Base-by-base conservation (phyloP, 2,797 vertebrate species). In the Urophycis tenuis region DNA sequence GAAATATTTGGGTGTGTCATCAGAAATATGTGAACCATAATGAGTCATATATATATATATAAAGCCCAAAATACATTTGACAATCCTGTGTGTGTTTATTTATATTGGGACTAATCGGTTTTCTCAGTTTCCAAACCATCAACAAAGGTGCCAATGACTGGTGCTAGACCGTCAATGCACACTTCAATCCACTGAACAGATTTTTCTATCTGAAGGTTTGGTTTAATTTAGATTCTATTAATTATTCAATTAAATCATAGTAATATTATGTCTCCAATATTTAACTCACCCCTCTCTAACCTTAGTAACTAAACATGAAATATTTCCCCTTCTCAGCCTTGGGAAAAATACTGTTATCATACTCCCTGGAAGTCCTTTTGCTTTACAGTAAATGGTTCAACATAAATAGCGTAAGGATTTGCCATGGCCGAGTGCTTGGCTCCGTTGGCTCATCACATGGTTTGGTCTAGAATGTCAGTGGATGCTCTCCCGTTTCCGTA, bases 381-480 rank as follows among this genome's bases (percentile, higher is more conserved):
- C 60, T 64, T 29, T 11, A 64, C 60, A 64, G 60, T 64, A 64
- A 64, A 64, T 25, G 25, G n/a, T 25, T 25, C 60, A 64, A 64
- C 60, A 64, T n/a, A 64, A 64, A 64, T 64, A 64, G 60, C 60
- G n/a, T n/a, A 25, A 29, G 60, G 60, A 64, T 64, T 64, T 25
- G 22, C 17, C 19, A 22, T 60, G 49, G 49, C 49, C 45, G 6
- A 60, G 25, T n/a, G 60, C 60, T 64, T n/a, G n/a, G n/a, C 60
- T 64, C 25, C n/a, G 25, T 64, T 64, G 11, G 60, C 9, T 29
- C 9, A 22, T 64, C 60, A 64, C 60, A 64, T 64, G n/a, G 60
- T 64, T 64, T 64, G 60, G 60, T 64, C n/a, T 25, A 64, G 60
- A 64, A 64, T 64, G n/a, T 64, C 60, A 64, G 60, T 64, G n/a